phyloP scores from a whole-genome alignment of 2,888 invertebrate species.

The Standfussiana lucernea region DNA sequence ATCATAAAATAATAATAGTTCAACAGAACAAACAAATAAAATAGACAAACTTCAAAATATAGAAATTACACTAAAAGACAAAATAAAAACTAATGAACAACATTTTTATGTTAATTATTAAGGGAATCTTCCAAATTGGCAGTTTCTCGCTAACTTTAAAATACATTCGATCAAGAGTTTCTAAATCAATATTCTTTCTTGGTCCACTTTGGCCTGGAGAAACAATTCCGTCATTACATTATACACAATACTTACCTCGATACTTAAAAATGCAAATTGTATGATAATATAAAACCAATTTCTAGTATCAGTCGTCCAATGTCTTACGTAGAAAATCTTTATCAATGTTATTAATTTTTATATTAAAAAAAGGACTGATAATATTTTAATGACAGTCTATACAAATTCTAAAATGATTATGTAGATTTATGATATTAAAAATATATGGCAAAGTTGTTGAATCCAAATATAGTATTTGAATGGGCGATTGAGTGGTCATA shows the following conservation, averaged over 20 bases:
- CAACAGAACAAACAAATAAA: conserved; percentile 42
- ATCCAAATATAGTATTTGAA: conserved; percentile 27
- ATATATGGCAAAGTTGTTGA: conserved; percentile 53
- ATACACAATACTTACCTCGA: conserved; percentile 59
- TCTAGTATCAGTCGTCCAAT: conserved; percentile 48
- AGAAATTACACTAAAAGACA: conserved; percentile 23
- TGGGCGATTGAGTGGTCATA: conserved; percentile 27
- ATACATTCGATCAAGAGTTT: conserved; percentile 46
- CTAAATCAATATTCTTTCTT: conserved; percentile 35
- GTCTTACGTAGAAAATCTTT: conserved; percentile 43
- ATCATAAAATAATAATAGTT: conserved; percentile 55
- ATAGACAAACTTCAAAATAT: conserved; percentile 50
- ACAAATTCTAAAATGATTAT: conserved; percentile 53
- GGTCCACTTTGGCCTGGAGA: conserved; percentile 62
- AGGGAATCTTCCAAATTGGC: conserved; percentile 13
- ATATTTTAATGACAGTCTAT: conserved; percentile 38
- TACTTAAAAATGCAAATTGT: conserved; percentile 35
- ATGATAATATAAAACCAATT: conserved; percentile 48
- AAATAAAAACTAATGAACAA: conserved; percentile 26
- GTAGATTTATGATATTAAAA: conserved; percentile 53
- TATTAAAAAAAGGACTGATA: conserved; percentile 38
- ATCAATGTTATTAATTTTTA: conserved; percentile 32
- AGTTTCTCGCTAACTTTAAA: conserved; percentile 13
- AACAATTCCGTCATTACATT: conserved; percentile 42
- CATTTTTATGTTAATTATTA: conserved; percentile 1